phyloP scores from a whole-genome alignment of 2,797 vertebrate genomes.

The Tangara arthus region DNA sequence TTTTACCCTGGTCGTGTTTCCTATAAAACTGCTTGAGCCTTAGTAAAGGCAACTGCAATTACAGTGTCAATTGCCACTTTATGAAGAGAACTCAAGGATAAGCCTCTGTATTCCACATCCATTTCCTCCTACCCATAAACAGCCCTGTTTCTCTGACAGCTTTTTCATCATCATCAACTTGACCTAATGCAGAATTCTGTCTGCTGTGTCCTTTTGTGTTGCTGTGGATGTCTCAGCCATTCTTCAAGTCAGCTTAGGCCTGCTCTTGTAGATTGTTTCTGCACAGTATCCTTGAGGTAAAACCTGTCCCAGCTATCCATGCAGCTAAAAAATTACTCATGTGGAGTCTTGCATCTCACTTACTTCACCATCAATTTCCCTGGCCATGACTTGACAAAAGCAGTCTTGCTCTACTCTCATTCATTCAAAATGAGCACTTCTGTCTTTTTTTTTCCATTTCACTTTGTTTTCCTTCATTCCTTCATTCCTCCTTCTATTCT shows the following conservation, averaged over 20 bases:
- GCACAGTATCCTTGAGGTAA: neutral
- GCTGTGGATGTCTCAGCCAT: neutral
- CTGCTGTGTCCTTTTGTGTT: neutral
- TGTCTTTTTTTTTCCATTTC: neutral
- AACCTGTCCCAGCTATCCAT: neutral
- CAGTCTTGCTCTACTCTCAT: neutral
- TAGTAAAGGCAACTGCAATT: neutral
- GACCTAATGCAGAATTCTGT: neutral
- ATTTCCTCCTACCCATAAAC: neutral
- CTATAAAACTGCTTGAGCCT: neutral
- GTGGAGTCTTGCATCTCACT: neutral
- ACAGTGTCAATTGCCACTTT: neutral
- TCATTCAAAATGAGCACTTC: neutral
- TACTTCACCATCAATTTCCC: neutral
- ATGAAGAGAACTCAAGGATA: neutral
- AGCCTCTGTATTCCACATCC: neutral
- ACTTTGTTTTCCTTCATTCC: neutral
- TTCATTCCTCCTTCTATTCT: neutral
- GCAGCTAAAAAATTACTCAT: neutral
- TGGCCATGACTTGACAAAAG: neutral
- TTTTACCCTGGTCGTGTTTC: neutral
- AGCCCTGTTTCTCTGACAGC: neutral
- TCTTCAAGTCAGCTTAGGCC: neutral
- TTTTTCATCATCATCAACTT: constrained; percentile 29
- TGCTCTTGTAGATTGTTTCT: neutral